Evolutionary conservation across 2,888 invertebrate genomes (phyloP).

Genomic region (Xiphydria camelus): DNA sequence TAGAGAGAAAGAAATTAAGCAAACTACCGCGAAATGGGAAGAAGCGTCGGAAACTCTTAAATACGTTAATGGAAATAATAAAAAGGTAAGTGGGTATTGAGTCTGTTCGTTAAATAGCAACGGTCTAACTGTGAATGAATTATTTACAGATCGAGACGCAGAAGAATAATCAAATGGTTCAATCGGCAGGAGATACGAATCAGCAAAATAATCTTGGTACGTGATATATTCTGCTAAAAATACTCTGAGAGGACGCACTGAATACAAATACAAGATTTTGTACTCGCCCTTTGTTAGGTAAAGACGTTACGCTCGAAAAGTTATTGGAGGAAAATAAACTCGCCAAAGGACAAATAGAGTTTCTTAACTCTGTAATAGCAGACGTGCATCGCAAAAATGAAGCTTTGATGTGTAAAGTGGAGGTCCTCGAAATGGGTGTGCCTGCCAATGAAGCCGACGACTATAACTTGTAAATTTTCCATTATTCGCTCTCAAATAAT

Average conservation of each 20-base stretch:
- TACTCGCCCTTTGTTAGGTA: too few relatives aligned
- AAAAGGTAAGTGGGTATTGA: too few relatives aligned
- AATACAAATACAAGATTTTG: too few relatives aligned
- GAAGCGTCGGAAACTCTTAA: conserved; percentile 40
- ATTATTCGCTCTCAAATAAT: conserved; percentile 1
- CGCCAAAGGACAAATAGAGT: conserved; percentile 78
- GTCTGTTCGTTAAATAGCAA: neutral
- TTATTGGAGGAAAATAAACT: conserved; percentile 67
- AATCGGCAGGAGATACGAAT: conserved; percentile 31
- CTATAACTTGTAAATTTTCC: conserved; percentile 58
- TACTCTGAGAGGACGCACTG: too few relatives aligned
- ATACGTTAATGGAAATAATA: conserved; percentile 40
- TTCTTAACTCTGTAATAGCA: conserved; percentile 94
- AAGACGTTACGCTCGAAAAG: conserved; percentile 32
- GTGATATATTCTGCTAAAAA: too few relatives aligned
- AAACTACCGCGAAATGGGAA: conserved; percentile 36
- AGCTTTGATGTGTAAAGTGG: conserved; percentile 75
- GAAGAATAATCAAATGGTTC: conserved; percentile 22
- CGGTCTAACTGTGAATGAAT: conserved; percentile 2
- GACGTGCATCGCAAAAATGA: conserved; percentile 95
- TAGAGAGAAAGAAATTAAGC: conserved; percentile 47
- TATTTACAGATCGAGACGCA: conserved; percentile 18
- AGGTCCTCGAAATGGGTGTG: conserved; percentile 74
- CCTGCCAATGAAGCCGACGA: conserved; percentile 58
- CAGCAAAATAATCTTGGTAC: conserved; percentile 14